phyloP scores from a whole-genome alignment of 2,797 vertebrate genomes.

The Telmatherina bonti region DNA sequence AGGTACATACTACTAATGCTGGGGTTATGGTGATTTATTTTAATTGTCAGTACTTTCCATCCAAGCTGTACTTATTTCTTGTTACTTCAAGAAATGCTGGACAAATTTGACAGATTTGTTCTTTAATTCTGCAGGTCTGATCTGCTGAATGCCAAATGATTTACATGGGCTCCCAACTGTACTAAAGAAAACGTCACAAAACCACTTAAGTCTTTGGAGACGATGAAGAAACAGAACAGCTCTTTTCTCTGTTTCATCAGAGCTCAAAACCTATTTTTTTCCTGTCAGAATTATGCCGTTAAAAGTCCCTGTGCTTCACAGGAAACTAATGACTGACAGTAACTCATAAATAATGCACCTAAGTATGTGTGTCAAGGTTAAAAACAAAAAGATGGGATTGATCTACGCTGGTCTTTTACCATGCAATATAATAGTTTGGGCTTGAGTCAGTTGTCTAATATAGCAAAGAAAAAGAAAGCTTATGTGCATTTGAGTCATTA shows the following conservation, averaged over 20 bases:
- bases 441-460: conserved; percentile 6
- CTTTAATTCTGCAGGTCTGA: conserved; percentile 52
- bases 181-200: conserved; percentile 40
- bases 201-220: conserved; percentile 51
- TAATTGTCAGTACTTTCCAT: conserved; percentile 49
- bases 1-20: conserved; percentile 42
- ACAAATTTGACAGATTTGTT: conserved; percentile 66
- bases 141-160: conserved; percentile 56
- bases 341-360: not conserved
- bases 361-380: not conserved
- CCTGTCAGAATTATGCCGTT: conserved; percentile 42
- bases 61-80: conserved; percentile 58
- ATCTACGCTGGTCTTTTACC: conserved; percentile 5
- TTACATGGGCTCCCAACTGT: conserved; percentile 52
- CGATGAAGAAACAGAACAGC: conserved; percentile 40
- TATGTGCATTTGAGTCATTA: conserved; percentile 2
- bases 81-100: conserved; percentile 54
- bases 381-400: not conserved
- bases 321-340: conserved; percentile 43
- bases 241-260: conserved; percentile 41
- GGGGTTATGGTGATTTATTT: conserved; percentile 11
- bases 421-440: not conserved
- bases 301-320: conserved; percentile 48
- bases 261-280: conserved; percentile 14
- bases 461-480: conserved; percentile 26